A percentile compares a stretch with the other conserved stretches of the same genome.
phyloP scores from a whole-genome alignment of 2,888 invertebrate species.

The Dolomedes plantarius region DNA sequence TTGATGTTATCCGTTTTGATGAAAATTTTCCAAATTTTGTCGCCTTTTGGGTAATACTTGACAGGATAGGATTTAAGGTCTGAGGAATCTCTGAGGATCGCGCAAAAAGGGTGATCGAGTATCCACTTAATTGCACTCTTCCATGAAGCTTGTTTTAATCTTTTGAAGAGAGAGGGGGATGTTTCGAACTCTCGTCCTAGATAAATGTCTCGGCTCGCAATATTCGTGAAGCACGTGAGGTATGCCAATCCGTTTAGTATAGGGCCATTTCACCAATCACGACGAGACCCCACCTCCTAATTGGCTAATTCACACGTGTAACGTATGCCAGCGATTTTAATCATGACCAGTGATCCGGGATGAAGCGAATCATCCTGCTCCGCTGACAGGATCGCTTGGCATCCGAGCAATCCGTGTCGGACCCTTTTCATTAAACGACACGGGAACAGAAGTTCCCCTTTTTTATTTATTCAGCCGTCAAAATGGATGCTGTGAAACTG shows the following conservation, averaged over 20 bases:
- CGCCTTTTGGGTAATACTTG: not conserved
- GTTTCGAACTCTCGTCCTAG: conserved; percentile 26
- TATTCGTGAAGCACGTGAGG: conserved; percentile 55
- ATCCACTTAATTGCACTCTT: not conserved
- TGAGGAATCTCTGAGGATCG: too few relatives aligned
- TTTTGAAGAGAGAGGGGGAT: conserved; percentile 30
- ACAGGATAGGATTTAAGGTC: not conserved
- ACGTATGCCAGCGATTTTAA: conserved; percentile 68
- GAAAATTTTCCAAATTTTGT: not conserved
- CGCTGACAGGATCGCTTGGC: conserved; percentile 62
- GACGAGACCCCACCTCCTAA: conserved; percentile 51
- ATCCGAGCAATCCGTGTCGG: conserved; percentile 56
- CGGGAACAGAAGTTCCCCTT: not conserved
- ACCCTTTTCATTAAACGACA: conserved; percentile 35
- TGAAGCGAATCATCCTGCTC: conserved; percentile 43
- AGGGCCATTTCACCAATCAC: conserved; percentile 64
- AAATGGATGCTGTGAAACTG: conserved; percentile 54
- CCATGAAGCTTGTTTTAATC: conserved; percentile 40
- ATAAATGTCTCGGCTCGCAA: conserved; percentile 57
- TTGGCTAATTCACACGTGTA: conserved; percentile 67
- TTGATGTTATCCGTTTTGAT: too few relatives aligned
- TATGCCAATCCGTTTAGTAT: conserved; percentile 53
- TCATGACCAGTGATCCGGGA: conserved; percentile 64
- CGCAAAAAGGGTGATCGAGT: conserved; percentile 2
- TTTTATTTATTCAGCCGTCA: conserved; percentile 52